phyloP scores from a whole-genome alignment of 2,797 vertebrate genomes.

The Semotilus atromaculatus region DNA sequence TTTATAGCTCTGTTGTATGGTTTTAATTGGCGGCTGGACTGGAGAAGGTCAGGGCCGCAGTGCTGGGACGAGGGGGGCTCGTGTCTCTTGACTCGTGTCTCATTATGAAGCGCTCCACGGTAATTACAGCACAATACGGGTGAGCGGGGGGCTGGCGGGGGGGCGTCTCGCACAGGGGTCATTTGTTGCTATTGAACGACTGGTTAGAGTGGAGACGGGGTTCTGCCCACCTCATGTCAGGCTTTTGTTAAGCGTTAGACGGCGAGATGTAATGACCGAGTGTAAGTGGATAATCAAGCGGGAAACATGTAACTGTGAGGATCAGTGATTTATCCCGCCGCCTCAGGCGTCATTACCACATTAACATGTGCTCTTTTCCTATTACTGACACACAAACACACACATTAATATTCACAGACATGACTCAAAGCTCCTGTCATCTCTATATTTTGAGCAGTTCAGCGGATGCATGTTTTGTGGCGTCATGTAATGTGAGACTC shows the following conservation, averaged over 20 bases:
- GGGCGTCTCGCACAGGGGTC: constrained; percentile 82
- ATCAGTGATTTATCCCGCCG: constrained; percentile 50
- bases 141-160: constrained; percentile 84
- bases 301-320: constrained; percentile 51
- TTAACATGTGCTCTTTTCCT: constrained; percentile 47
- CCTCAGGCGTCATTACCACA: constrained; percentile 50
- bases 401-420: constrained; percentile 23
- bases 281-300: constrained; percentile 54
- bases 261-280: constrained; percentile 55
- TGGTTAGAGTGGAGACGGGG: too few species aligned
- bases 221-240: constrained; percentile 75
- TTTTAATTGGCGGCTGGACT: constrained; percentile 16
- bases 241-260: constrained; percentile 80
- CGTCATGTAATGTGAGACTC: not conserved
- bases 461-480: not conserved
- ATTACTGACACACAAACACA: constrained; percentile 33
- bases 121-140: constrained; percentile 93
- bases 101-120: constrained; percentile 89
- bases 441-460: not conserved
- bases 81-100: constrained; percentile 68
- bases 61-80: not conserved
- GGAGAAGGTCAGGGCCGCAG: constrained; percentile 11
- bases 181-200: constrained; percentile 75
- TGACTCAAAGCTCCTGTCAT: constrained; percentile 14
- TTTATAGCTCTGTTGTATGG: not conserved